Evolutionary conservation across 2,888 invertebrate species (phyloP).

Genomic region (Tholera decimalis): DNA sequence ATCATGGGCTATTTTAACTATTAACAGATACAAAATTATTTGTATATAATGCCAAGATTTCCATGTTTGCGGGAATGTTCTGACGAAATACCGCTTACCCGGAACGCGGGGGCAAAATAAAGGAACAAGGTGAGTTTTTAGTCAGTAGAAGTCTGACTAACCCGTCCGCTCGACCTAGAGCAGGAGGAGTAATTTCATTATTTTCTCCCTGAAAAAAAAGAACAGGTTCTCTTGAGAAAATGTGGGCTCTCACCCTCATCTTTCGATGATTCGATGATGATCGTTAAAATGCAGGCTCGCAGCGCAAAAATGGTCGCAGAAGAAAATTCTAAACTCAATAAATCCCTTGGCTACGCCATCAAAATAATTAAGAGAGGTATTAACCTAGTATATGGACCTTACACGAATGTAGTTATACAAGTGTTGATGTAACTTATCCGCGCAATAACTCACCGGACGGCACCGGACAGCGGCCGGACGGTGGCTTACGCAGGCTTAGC

Average conservation of each 20-base stretch:
- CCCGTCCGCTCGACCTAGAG: too few relatives aligned
- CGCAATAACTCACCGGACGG: slow-evolving; percentile 68
- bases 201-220: too few relatives aligned
- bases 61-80: too few relatives aligned
- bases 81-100: too few relatives aligned
- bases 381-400: slow-evolving; percentile 30
- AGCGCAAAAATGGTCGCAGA: background rate
- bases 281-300: background rate
- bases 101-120: too few relatives aligned
- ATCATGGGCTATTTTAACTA: background rate
- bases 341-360: background rate
- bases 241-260: too few relatives aligned
- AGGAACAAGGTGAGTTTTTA: too few relatives aligned
- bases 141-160: too few relatives aligned
- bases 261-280: background rate
- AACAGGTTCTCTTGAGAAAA: too few relatives aligned
- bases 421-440: slow-evolving; percentile 61
- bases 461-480: slow-evolving; percentile 58
- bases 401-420: slow-evolving; percentile 55
- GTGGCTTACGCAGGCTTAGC: slow-evolving; percentile 66
- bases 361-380: slow-evolving; percentile 49
- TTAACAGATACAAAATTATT: background rate
- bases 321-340: slow-evolving; percentile 3
- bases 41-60: background rate
- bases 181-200: too few relatives aligned